A percentile compares a stretch with the other conserved stretches of the same genome.
These are phyloP conservation scores for Calliphora vicina DNA, from an alignment of 1,140 invertebrate species.

Conservation along the genomic window DNA sequence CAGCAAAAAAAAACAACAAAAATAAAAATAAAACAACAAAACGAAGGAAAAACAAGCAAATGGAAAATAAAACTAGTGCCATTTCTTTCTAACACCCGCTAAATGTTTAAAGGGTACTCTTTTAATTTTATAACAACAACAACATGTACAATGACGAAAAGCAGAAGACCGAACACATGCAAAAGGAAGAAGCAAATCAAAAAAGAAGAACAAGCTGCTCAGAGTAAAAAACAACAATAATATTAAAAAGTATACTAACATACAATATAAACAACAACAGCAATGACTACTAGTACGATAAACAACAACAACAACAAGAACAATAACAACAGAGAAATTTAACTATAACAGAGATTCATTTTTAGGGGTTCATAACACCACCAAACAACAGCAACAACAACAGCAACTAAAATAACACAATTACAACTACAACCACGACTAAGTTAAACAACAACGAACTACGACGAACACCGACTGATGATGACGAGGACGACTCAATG, in stretches of 20 bases:
- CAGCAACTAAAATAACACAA: constrained; percentile 18
- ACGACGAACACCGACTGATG: neutral
- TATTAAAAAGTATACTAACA: neutral
- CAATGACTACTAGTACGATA: constrained; percentile 3
- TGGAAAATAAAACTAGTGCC: neutral
- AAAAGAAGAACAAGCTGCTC: neutral
- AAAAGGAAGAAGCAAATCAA: neutral
- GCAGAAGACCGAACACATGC: neutral
- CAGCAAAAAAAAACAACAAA: neutral
- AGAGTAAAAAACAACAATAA: neutral
- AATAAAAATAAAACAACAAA: too few species aligned
- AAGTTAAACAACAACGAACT: neutral
- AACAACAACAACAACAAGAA: constrained; percentile 1
- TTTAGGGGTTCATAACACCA: constrained; percentile 37
- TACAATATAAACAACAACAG: neutral
- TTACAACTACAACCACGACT: neutral
- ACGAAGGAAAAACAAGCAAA: neutral
- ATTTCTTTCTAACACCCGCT: neutral
- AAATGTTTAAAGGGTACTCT: neutral
- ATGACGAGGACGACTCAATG: neutral
- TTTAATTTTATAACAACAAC: neutral
- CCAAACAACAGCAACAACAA: constrained; percentile 24
- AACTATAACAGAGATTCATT: constrained; percentile 19
- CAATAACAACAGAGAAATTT: neutral
- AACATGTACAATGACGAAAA: neutral